Evolutionary conservation across 1,140 invertebrate genomes (phyloP), one percentile per base, ranked within the genome.

Genomic region (Pinna nobilis): DNA sequence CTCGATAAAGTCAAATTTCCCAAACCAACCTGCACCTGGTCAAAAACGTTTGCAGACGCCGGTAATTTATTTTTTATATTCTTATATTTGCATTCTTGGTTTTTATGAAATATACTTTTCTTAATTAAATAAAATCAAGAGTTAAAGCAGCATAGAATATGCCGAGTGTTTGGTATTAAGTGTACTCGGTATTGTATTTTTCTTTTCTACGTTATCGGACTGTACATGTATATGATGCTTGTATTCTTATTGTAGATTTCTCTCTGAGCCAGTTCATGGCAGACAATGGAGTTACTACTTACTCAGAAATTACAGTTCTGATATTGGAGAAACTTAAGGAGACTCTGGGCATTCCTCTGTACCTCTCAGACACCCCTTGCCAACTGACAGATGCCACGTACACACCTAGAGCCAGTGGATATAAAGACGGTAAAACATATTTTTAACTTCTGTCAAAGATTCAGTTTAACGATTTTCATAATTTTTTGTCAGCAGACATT

Each of bases 1-100:
- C 18, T 63, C n/a, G 23, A 63, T 41, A 63, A 37, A 35, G 59
- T 63, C 59, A 63, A 63, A 63, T 44, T 63, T 23, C 59, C 59
- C n/a, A 63, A 63, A 35, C 33, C n/a, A 28, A 3, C 33, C 35
- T 63, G 59, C 23, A 20, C 23, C n/a, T 63, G 59, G 59, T 9
- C 20, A 15, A 63, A 5, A 11, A 44, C 18, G 25, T 63, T 63
- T 11, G 28, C 32, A 9, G 23, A 39, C 9, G 15, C 59, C 39
- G 37, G 59, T 63, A 39, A 7, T 9, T 44, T 9, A 44, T 11
- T 9, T 44, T 44, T 44, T 44, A 11, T 44, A 9, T 44, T 9
- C 9, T 44, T 44, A 11, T 9, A 44, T 11, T 44, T 44, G n/a
- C 9, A 11, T 44, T 11, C 39, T 44, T 11, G n/a, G n/a, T 44